Percentiles rank a stretch among this genome's conserved stretches.
Conservation (phyloP, 1,140 invertebrate genomes). For the Danaus plexippus region DNA sequence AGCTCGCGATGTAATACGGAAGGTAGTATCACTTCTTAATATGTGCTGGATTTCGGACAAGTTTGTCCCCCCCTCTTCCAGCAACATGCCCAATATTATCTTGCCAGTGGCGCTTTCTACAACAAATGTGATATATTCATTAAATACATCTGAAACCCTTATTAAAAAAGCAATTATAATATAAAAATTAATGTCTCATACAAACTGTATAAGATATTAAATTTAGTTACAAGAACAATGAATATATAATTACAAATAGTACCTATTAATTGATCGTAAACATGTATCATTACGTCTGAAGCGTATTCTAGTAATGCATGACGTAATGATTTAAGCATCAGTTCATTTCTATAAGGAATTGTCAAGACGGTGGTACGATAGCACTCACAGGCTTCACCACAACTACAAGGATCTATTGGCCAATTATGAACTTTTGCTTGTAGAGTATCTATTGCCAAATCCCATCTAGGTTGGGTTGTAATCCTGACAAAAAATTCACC, state of each 20-base stretch:
- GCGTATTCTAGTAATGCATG: constrained; percentile 48
- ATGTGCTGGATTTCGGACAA: constrained; percentile 52
- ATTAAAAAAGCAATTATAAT: no score
- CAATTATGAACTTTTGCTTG: constrained; percentile 40
- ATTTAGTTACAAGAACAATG: neutral
- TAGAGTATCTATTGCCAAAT: constrained; percentile 50
- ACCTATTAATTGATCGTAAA: constrained; percentile 56
- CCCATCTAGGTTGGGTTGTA: constrained; percentile 51
- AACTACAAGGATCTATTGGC: constrained; percentile 55
- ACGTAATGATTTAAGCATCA: constrained; percentile 52
- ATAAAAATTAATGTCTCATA: no score
- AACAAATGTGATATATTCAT: constrained; percentile 17
- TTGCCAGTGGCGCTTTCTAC: constrained; percentile 49
- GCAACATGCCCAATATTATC: constrained; percentile 45
- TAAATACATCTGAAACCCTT: no score
- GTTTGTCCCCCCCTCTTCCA: constrained; percentile 51
- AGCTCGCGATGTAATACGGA: constrained; percentile 38
- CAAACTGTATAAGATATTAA: no score
- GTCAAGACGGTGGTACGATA: constrained; percentile 47
- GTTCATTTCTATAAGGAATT: constrained; percentile 54
- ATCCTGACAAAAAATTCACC: constrained; percentile 60
- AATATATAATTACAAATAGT: constrained; percentile 10
- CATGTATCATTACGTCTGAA: constrained; percentile 46
- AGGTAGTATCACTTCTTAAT: constrained; percentile 38
- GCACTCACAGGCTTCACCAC: constrained; percentile 55